These are phyloP conservation scores for Salticus scenicus DNA, from an alignment of 2,888 invertebrate genomes.

Conservation along the genomic window DNA sequence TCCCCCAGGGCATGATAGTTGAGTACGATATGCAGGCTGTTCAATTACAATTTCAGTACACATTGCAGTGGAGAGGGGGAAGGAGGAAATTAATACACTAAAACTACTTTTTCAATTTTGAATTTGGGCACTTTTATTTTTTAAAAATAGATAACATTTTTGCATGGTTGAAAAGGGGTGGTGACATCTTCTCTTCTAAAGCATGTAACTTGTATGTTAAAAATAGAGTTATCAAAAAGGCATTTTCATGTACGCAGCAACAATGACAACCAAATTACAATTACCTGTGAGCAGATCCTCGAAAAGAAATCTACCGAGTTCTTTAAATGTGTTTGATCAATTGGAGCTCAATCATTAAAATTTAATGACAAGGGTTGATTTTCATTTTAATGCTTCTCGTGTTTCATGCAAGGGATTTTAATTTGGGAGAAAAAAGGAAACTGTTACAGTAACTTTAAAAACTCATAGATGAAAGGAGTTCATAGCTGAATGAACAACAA, in stretches of 20 bases:
- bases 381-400: not conserved
- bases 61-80: not conserved
- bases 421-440: no score
- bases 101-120: slow-evolving; percentile 1
- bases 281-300: not conserved
- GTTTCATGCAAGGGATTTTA: not conserved
- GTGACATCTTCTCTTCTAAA: not conserved
- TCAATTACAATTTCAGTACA: not conserved
- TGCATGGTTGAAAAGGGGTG: not conserved
- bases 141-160: slow-evolving; percentile 7
- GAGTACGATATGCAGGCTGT: not conserved
- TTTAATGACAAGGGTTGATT: not conserved
- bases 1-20: not conserved
- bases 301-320: no score
- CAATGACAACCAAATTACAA: not conserved
- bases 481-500: no score
- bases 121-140: not conserved
- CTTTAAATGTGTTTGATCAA: no score
- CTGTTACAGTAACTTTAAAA: no score
- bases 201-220: not conserved
- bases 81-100: not conserved
- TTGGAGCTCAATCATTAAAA: not conserved
- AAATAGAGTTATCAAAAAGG: slow-evolving; percentile 9
- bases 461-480: no score
- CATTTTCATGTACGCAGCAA: not conserved